Evolutionary conservation across 2,797 vertebrate genomes (phyloP).

Genomic region (Orientallactaga sibirica): DNA sequence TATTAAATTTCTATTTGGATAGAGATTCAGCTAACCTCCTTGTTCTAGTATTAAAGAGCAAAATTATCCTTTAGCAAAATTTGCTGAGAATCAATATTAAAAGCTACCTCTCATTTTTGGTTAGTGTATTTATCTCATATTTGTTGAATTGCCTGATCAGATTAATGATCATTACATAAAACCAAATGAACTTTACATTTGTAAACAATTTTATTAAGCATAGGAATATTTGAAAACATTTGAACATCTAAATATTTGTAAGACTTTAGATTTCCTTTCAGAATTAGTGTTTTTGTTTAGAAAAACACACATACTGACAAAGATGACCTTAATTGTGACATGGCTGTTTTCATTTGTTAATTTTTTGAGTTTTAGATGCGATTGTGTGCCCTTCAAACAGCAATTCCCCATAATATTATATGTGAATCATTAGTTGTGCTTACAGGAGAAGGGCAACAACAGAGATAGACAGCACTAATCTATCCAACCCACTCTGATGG

Average conservation of each 20-base stretch:
- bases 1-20: slow-evolving; percentile 81
- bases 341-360: slow-evolving; percentile 54
- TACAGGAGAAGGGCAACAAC: background rate
- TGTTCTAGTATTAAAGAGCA: slow-evolving; percentile 17
- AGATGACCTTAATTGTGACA: background rate
- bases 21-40: slow-evolving; percentile 47
- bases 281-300: background rate
- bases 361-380: background rate
- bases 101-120: slow-evolving; percentile 2
- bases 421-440: background rate
- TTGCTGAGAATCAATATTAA: slow-evolving; percentile 9
- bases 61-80: slow-evolving; percentile 58
- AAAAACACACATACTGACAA: background rate
- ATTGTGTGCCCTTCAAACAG: background rate
- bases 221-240: slow-evolving; percentile 7
- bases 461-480: background rate
- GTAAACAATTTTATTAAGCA: background rate
- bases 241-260: slow-evolving; percentile 10
- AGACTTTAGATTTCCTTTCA: slow-evolving; percentile 6
- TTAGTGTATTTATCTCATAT: slow-evolving; percentile 7
- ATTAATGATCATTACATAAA: slow-evolving; percentile 16
- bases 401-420: background rate
- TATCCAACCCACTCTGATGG: background rate
- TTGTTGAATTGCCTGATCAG: background rate
- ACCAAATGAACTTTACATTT: background rate